These are phyloP conservation scores for Numenius arquata DNA, from an alignment of 2,113 vertebrate genomes.

Conservation along the genomic window DNA sequence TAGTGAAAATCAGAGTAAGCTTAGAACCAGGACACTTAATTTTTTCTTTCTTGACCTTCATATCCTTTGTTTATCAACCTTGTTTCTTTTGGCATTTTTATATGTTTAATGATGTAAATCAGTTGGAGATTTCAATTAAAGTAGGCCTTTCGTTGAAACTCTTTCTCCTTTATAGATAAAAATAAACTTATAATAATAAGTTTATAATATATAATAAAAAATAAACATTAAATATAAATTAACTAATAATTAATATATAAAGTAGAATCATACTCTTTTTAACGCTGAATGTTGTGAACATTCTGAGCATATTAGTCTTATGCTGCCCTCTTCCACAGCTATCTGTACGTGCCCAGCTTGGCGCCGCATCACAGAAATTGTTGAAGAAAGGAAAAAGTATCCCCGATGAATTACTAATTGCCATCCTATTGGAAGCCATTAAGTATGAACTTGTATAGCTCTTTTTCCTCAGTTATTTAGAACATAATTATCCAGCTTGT, in stretches of 20 bases:
- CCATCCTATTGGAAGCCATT: slow-evolving; percentile 84
- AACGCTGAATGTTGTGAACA: neutral
- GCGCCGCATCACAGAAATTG: slow-evolving; percentile 71
- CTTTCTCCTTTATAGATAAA: neutral
- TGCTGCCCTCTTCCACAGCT: slow-evolving; percentile 59
- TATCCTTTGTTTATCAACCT: neutral
- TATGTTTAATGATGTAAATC: neutral
- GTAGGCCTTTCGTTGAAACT: neutral
- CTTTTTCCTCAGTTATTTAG: neutral
- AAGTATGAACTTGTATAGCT: slow-evolving; percentile 72
- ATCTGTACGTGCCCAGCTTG: slow-evolving; percentile 74
- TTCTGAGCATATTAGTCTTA: neutral
- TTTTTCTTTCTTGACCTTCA: neutral
- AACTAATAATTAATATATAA: neutral
- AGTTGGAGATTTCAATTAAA: neutral
- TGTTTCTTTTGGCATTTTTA: neutral
- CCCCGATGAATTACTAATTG: slow-evolving; percentile 79
- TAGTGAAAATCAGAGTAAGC: neutral
- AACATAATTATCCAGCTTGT: neutral
- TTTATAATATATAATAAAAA: neutral
- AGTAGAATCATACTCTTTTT: neutral
- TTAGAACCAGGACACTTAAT: neutral
- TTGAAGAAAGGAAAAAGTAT: slow-evolving; percentile 80
- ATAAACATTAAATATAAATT: neutral
- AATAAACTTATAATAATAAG: neutral